Conservation (phyloP, 1,140 invertebrate genomes). For the Ceratosolen fusciceps region DNA sequence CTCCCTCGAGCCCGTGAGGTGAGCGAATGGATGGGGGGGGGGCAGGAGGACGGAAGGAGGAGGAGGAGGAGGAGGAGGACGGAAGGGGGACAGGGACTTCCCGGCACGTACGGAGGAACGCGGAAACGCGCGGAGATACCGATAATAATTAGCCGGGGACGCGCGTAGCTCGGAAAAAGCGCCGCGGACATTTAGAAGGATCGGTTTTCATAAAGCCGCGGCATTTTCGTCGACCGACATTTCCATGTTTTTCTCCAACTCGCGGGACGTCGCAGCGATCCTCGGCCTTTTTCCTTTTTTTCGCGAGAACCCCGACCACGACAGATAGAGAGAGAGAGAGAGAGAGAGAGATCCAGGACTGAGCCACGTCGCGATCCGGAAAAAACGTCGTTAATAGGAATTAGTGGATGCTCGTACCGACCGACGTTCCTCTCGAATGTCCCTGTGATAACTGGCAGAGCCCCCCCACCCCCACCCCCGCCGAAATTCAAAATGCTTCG, state of each 20-base stretch:
- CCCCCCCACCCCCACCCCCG: no score
- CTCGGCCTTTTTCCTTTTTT: neutral
- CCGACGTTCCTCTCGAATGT: neutral
- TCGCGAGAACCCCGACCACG: neutral
- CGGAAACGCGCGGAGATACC: slow-evolving; percentile 1
- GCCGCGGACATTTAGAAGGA: slow-evolving; percentile 21
- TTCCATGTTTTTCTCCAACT: slow-evolving; percentile 2
- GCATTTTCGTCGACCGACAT: slow-evolving; percentile 9
- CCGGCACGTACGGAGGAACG: slow-evolving; percentile 1
- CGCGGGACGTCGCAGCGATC: neutral
- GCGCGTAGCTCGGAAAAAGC: slow-evolving; percentile 24
- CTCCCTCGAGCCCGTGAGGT: no score
- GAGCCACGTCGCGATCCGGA: neutral
- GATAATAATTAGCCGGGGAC: slow-evolving; percentile 28
- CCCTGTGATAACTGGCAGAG: no score
- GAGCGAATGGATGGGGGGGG: no score
- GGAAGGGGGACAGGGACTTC: neutral
- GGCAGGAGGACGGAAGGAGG: no score
- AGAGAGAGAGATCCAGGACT: neutral
- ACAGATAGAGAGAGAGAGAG: neutral
- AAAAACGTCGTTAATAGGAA: no score
- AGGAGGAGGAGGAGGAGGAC: slow-evolving; percentile 10
- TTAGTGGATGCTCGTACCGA: neutral
- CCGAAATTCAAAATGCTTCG: no score
- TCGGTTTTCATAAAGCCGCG: neutral